Conservation (phyloP, 2,888 invertebrate genomes). For the Melitaea athalia region DNA sequence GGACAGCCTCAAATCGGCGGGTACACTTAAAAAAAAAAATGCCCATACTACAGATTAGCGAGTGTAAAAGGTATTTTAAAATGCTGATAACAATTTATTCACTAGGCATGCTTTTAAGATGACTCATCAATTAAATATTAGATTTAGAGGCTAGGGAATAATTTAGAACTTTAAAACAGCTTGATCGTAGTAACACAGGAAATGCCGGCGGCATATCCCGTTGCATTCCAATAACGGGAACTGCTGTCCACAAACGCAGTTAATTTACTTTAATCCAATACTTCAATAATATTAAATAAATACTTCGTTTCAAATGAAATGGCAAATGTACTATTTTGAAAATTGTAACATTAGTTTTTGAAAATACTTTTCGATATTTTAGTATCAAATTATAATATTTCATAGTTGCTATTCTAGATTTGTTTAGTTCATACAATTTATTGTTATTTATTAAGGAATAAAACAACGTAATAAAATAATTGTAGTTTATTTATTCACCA, state of each 20-base stretch:
- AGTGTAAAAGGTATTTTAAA: too few species aligned
- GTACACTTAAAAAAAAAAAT: too few species aligned
- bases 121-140: neutral
- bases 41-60: too few species aligned
- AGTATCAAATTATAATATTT: too few species aligned
- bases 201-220: conserved; percentile 34
- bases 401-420: too few species aligned
- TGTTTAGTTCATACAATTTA: neutral
- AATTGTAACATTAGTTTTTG: neutral
- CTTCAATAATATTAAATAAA: too few species aligned
- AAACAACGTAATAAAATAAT: conserved; percentile 66
- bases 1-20: too few species aligned
- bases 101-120: neutral
- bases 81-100: neutral
- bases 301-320: neutral
- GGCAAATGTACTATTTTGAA: neutral
- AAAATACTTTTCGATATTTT: too few species aligned
- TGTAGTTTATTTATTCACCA: conserved; percentile 75
- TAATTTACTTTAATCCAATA: too few species aligned
- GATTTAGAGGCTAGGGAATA: neutral
- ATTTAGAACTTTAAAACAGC: neutral
- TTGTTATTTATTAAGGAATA: conserved; percentile 43
- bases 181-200: conserved; percentile 39
- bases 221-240: too few species aligned
- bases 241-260: neutral